Base-by-base conservation (phyloP, 2,113 vertebrate species). In the Scalopus aquaticus region DNA sequence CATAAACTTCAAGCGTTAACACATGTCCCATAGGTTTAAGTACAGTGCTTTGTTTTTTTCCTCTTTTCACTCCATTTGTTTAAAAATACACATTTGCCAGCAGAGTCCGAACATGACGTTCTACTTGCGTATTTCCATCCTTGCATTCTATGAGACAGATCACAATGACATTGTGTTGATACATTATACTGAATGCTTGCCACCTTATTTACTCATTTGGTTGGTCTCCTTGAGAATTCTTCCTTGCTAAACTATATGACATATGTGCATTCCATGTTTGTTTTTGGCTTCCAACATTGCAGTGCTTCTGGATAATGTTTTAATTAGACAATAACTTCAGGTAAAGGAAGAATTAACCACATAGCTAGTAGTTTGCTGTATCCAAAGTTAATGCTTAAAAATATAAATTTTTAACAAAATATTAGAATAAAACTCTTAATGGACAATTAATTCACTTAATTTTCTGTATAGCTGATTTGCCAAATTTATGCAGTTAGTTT, bases 191-290 rank as follows among this genome's bases (percentile, higher is more conserved):
- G 54, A 87, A 16, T 85, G 81, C 32, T 65, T 67, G 65, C 35
- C 64, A 90, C 70, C 70, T 95, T 90, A 85, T 91, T 95, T 91
- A 95, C 87, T 83, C 93, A 44, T 87, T 95, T 46, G 30, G 51
- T 83, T 97, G 90, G 24, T 65, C 60, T 86, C 69, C 70, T 67
- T 81, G n/a, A 95, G 32, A 93, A 90, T 88, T 96, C 46, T 90
- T 87, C 84, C 89, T 85, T 91, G 77, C 58, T 87, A 28, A 39
- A 92, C 58, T 65, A 20, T 42, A 11, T 92, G 88, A 96, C 92
- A 92, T 83, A 90, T 17, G 84, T 69, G 67, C 78, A 54, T 90
- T 94, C 69, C 91, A 54, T 15, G 5, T 90, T 85, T 81, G 73
- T 28, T 94, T 84, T 93, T 81, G 82, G 42, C 85, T 74, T 74